Percentiles rank a stretch among this genome's conserved stretches.
Evolutionary conservation across 92 coral and sea anemone species (phyloP).

Genomic region (Phenganax subtilis): DNA sequence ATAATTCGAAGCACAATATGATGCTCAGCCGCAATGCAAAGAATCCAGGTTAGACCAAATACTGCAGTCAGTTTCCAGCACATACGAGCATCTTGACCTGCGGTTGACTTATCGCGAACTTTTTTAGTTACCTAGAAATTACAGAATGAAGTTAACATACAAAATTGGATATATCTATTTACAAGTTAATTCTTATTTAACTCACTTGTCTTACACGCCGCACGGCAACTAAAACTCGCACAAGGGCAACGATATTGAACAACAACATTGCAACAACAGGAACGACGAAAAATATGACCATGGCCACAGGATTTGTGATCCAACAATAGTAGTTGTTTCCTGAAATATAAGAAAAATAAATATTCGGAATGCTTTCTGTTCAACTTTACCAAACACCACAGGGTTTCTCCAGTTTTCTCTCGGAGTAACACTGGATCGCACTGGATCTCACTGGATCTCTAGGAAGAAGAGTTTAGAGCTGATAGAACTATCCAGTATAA

Average conservation of each 20-base stretch:
- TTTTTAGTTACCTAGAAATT: conserved; percentile 25
- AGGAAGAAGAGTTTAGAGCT: too few species aligned
- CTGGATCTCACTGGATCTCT: too few species aligned
- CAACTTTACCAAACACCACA: too few species aligned
- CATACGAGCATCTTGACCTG: conserved; percentile 34
- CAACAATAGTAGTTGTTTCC: conserved; percentile 34
- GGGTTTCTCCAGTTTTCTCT: too few species aligned
- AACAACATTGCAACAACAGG: conserved; percentile 30
- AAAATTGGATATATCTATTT: neutral
- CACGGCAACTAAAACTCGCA: conserved; percentile 25
- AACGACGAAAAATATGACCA: conserved; percentile 20
- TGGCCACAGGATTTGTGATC: conserved; percentile 25
- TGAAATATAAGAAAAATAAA: neutral
- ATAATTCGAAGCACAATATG: conserved; percentile 21
- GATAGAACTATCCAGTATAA: too few species aligned
- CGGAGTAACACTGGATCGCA: too few species aligned
- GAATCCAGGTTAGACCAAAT: conserved; percentile 34
- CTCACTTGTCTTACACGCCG: conserved; percentile 27
- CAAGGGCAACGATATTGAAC: conserved; percentile 28
- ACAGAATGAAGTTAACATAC: neutral
- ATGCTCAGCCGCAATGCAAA: conserved; percentile 22
- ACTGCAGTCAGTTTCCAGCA: conserved; percentile 43
- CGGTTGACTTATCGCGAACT: conserved; percentile 26
- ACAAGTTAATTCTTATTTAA: neutral
- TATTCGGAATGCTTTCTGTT: too few species aligned